phyloP scores from a whole-genome alignment of 2,797 vertebrate genomes.

The Xiphorhynchus erythropygius region DNA sequence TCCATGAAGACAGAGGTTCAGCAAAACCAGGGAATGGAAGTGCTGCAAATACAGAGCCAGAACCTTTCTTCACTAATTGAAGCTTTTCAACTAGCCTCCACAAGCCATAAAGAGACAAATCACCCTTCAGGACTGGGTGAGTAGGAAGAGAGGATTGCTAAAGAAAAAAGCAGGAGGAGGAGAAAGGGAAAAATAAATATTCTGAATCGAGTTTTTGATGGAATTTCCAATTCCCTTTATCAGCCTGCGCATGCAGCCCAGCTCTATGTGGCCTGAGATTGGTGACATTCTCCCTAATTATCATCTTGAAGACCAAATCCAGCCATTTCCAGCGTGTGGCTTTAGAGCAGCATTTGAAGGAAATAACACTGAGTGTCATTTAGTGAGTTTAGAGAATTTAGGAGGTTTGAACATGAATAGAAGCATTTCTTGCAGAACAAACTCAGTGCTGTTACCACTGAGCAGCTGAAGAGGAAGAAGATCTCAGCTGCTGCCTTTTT shows the following conservation, averaged over 20 bases:
- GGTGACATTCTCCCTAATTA: neutral
- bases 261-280: neutral
- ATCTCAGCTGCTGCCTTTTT: neutral
- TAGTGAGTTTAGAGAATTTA: neutral
- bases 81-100: conserved; percentile 36
- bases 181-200: neutral
- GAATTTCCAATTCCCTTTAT: neutral
- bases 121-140: neutral
- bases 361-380: neutral
- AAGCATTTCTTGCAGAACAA: neutral
- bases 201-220: neutral
- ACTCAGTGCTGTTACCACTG: neutral
- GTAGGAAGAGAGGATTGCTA: neutral
- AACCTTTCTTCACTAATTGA: conserved; percentile 26
- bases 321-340: accelerated
- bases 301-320: neutral
- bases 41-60: neutral
- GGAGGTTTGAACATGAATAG: neutral
- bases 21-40: conserved; percentile 18
- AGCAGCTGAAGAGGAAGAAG: neutral
- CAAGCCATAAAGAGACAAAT: conserved; percentile 17
- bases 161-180: conserved; percentile 16
- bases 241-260: neutral
- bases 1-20: conserved; percentile 26
- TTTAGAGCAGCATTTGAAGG: neutral